A percentile compares a stretch with the other conserved stretches of the same genome.
Evolutionary conservation across 2,113 vertebrate genomes (phyloP).

Genomic region (Balaenoptera acutorostrata): DNA sequence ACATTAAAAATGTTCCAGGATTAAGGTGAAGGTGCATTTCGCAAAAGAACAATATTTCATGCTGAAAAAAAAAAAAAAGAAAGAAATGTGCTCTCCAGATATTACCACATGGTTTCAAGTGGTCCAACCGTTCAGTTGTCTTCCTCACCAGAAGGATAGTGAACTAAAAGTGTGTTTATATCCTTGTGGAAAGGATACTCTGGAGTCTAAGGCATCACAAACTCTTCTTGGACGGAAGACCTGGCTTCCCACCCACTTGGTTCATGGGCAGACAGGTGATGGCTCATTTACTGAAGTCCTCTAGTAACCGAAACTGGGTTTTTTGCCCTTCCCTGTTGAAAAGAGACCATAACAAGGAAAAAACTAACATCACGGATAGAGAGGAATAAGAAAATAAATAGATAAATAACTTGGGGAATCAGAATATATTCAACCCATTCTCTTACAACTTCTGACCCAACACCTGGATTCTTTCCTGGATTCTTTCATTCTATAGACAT

Average conservation of each 20-base stretch:
- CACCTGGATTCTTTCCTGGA: not conserved
- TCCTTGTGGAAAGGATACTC: not conserved
- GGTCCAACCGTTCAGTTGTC: not conserved
- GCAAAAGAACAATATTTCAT: not conserved
- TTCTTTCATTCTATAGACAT: not conserved
- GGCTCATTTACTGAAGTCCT: not conserved
- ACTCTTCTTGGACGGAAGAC: not conserved
- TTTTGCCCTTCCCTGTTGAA: not conserved
- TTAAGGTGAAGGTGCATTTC: not conserved
- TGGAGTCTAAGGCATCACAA: not conserved
- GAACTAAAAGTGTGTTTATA: not conserved
- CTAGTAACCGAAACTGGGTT: not conserved
- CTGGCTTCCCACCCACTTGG: not conserved
- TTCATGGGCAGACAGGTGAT: not conserved
- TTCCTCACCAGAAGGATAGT: not conserved
- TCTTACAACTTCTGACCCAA: not conserved
- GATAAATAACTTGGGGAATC: not conserved
- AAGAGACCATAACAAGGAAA: not conserved
- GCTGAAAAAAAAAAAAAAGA: not conserved
- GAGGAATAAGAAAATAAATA: not conserved
- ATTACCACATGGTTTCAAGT: not conserved
- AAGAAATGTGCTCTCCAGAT: not conserved
- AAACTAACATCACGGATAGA: not conserved
- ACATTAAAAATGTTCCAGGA: not conserved
- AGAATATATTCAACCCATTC: not conserved